Conservation (phyloP, 2,113 vertebrate species). For the Bos javanicus region DNA sequence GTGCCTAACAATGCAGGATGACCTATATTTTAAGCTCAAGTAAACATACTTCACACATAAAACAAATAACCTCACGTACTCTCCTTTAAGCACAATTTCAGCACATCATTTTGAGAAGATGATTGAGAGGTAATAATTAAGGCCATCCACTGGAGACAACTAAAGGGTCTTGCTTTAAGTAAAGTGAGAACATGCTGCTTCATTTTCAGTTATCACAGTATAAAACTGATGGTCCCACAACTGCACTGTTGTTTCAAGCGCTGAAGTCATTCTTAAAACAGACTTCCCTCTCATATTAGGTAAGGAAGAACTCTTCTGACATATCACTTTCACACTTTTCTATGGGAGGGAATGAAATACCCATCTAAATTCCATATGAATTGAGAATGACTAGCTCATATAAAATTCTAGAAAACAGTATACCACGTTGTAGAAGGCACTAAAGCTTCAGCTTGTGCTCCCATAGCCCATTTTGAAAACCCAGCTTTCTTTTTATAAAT, state of each 20-base stretch:
- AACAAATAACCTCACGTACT: constrained; percentile 45
- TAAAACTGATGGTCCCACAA: constrained; percentile 78
- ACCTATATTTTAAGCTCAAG: constrained; percentile 55
- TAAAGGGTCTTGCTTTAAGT: constrained; percentile 63
- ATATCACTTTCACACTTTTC: constrained; percentile 65
- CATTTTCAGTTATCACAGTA: constrained; percentile 69
- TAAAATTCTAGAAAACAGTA: constrained; percentile 78
- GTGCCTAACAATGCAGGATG: constrained; percentile 29
- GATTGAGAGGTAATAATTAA: constrained; percentile 78
- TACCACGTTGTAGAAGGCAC: constrained; percentile 84
- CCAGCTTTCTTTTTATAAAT: constrained; percentile 65
- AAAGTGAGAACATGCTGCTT: constrained; percentile 66
- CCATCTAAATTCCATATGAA: constrained; percentile 62
- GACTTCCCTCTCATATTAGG: constrained; percentile 51
- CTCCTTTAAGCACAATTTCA: constrained; percentile 54
- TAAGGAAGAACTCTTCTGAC: constrained; percentile 52
- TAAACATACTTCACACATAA: constrained; percentile 45
- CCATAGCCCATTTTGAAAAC: constrained; percentile 70
- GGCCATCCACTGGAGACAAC: constrained; percentile 73
- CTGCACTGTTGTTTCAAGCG: constrained; percentile 58
- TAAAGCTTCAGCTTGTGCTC: constrained; percentile 87
- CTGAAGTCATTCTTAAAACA: constrained; percentile 61
- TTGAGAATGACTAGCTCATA: constrained; percentile 68
- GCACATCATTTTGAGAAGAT: constrained; percentile 52
- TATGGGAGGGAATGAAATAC: constrained; percentile 63